phyloP scores from a whole-genome alignment of 2,113 vertebrate species.

The Accipiter cooperii region DNA sequence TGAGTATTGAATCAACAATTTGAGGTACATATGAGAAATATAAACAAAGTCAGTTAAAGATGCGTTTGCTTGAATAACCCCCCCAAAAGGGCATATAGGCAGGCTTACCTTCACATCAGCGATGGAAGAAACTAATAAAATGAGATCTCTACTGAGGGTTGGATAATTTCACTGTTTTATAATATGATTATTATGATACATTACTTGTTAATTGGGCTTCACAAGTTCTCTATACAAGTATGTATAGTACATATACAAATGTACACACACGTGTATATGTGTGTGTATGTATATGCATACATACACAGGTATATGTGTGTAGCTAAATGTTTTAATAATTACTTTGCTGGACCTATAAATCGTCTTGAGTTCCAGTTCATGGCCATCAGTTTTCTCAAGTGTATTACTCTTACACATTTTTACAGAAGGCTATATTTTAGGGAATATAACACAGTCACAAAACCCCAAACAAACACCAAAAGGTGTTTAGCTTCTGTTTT shows the following conservation, averaged over 20 bases:
- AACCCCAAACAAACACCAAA: neutral
- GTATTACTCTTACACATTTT: neutral
- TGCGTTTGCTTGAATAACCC: neutral
- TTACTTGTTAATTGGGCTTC: neutral
- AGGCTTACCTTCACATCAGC: neutral
- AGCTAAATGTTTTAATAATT: neutral
- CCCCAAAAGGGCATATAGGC: rapidly evolving
- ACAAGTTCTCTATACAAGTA: neutral
- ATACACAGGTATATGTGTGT: neutral
- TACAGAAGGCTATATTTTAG: neutral
- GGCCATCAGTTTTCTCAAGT: neutral
- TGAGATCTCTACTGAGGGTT: neutral
- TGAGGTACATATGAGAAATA: neutral
- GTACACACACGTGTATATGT: rapidly evolving
- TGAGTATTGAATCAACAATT: neutral
- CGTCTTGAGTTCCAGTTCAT: neutral
- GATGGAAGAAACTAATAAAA: neutral
- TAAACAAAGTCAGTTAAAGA: neutral
- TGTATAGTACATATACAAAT: neutral
- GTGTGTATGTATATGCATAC: neutral
- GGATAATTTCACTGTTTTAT: neutral
- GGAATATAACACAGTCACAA: neutral
- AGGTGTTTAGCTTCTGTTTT: neutral
- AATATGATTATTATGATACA: neutral
- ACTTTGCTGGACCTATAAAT: neutral